Base-by-base conservation (phyloP, 2,797 vertebrate species). In the Xerus rutilus region DNA sequence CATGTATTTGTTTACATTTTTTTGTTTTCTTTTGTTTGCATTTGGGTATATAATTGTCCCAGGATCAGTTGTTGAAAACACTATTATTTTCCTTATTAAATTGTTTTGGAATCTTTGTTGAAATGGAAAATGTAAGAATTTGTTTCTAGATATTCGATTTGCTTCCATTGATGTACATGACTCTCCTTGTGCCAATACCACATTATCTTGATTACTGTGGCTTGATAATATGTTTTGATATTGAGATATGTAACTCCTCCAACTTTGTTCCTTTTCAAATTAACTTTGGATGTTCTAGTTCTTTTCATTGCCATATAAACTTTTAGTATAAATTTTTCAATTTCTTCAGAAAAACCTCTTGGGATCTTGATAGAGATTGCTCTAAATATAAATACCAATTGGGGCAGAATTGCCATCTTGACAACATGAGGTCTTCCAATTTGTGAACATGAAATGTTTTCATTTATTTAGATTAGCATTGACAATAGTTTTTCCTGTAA, bases 61-160 rank as follows among this genome's bases (percentile, higher is more conserved):
- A 17, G 39, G 32, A 67, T 23, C 11, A 67, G 0, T 43, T 84
- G n/a, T 84, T 67, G 32, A 78, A 73, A 57, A 54, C 0, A 18
- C 69, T 78, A 65, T 78, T 4, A 35, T 88, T 83, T 77, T 81
- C 11, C 43, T 70, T 15, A 25, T 43, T 39, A 78, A 84, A 88
- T 79, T 73, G 13, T 94, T 47, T 94, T 85, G 7, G 18, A 84
- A 59, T 91, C 20, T 49, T 84, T 89, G 39, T 69, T 85, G 28
- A 67, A 88, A 49, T 20, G 52, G 7, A 67, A 67, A 83, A 78
- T 47, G 11, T n/a, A 45, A 78, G 28, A 77, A 39, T 54, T 91
- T 30, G 23, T 84, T 88, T 79, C 47, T 85, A 39, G 49, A 43
- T 72, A 84, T 43, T 89, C 28, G 73, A 30, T 91, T 84, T 77